A percentile compares a stretch with the other conserved stretches of the same genome.
These are phyloP conservation scores for Holacanthus passer DNA, from an alignment of 2,113 vertebrate genomes.

Conservation along the genomic window DNA sequence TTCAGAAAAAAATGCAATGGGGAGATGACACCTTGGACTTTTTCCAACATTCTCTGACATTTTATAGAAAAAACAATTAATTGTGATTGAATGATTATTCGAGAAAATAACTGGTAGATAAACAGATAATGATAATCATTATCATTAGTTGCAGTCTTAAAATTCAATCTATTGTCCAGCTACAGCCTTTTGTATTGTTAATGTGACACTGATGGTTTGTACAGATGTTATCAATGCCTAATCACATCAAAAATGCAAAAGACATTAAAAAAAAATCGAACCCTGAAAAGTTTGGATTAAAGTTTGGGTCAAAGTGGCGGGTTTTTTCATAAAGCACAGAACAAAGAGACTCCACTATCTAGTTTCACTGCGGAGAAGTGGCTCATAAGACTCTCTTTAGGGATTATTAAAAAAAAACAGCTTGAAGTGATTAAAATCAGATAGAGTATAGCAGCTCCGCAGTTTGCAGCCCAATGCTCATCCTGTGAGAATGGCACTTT, in stretches of 20 bases:
- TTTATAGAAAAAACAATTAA: neutral
- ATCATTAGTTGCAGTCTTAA: neutral
- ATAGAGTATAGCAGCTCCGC: conserved; percentile 65
- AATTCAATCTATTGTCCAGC: neutral
- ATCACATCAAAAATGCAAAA: neutral
- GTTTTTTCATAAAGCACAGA: conserved; percentile 38
- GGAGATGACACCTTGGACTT: neutral
- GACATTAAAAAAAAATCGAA: neutral
- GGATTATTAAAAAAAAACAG: conserved; percentile 69
- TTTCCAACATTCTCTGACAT: neutral
- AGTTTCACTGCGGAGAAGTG: conserved; percentile 34
- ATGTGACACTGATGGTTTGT: too few relatives aligned
- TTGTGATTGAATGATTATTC: neutral
- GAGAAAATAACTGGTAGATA: neutral
- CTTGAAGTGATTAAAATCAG: conserved; percentile 76
- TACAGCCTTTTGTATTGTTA: neutral
- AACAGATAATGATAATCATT: neutral
- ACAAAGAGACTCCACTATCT: conserved; percentile 40
- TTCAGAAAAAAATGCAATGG: neutral
- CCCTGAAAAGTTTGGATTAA: neutral
- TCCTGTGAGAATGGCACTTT: conserved; percentile 78
- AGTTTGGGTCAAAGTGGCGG: neutral
- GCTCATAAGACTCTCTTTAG: conserved; percentile 51
- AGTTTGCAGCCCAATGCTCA: conserved; percentile 64
- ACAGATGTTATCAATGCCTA: too few relatives aligned